These are phyloP conservation scores for Heliconius aoede DNA, from an alignment of 2,888 invertebrate species.

Conservation along the genomic window DNA sequence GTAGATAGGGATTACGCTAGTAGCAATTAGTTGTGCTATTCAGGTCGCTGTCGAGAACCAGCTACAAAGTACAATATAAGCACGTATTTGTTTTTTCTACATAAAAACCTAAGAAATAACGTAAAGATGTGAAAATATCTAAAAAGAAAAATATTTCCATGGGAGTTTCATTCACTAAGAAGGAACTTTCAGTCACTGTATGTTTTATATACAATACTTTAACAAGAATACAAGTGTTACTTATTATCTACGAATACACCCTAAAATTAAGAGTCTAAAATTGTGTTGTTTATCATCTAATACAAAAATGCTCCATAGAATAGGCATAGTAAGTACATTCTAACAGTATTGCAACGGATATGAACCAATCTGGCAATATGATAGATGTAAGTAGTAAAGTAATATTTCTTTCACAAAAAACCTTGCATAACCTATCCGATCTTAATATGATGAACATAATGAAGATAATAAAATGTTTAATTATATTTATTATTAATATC, in stretches of 20 bases:
- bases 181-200: too few species aligned
- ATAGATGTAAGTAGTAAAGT: slow-evolving; percentile 10
- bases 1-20: slow-evolving; percentile 29
- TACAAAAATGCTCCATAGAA: neutral
- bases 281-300: too few species aligned
- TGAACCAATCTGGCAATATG: slow-evolving; percentile 13
- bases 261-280: too few species aligned
- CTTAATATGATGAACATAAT: slow-evolving; percentile 2
- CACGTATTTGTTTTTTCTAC: neutral
- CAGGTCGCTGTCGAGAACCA: slow-evolving; percentile 25
- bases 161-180: too few species aligned
- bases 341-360: slow-evolving; percentile 1
- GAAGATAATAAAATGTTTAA: slow-evolving; percentile 10
- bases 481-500: slow-evolving; percentile 21
- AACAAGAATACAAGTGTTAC: too few species aligned
- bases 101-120: neutral
- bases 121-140: too few species aligned
- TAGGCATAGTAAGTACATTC: neutral
- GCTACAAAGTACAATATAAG: neutral
- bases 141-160: neutral
- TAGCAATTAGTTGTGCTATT: slow-evolving; percentile 26
- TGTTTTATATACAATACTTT: too few species aligned
- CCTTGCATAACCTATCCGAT: slow-evolving; percentile 9
- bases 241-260: too few species aligned
- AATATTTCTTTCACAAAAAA: slow-evolving; percentile 5